Evolutionary conservation across 1,140 invertebrate genomes (phyloP).

Genomic region (Trissolcus basalis): DNA sequence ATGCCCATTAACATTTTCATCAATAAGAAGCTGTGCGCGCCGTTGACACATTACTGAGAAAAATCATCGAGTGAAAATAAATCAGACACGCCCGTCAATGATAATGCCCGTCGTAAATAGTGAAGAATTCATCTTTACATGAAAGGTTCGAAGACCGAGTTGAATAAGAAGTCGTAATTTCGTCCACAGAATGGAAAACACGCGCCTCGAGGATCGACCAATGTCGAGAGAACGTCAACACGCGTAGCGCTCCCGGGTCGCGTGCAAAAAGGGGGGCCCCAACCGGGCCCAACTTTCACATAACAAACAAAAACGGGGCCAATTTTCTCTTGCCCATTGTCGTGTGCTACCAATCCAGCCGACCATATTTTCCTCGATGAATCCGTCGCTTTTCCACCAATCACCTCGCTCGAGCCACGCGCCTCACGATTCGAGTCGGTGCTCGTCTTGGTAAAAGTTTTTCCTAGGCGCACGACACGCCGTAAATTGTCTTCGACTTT

Average conservation of each 20-base stretch:
- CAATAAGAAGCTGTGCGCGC: slow-evolving; percentile 18
- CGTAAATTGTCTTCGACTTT: slow-evolving; percentile 32
- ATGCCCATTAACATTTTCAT: slow-evolving; percentile 41
- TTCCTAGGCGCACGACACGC: slow-evolving; percentile 29
- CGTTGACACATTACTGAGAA: slow-evolving; percentile 5
- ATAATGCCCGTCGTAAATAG: slow-evolving; percentile 47
- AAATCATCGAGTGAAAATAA: slow-evolving; percentile 44
- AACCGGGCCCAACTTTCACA: slow-evolving; percentile 35
- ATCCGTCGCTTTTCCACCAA: slow-evolving; percentile 3
- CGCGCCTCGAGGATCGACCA: slow-evolving; percentile 17
- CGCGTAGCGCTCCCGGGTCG: slow-evolving; percentile 42
- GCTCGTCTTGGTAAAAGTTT: slow-evolving; percentile 23
- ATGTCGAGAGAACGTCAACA: slow-evolving; percentile 39
- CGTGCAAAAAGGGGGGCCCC: slow-evolving; percentile 36
- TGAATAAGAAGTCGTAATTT: slow-evolving; percentile 54
- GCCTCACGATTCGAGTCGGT: slow-evolving; percentile 14
- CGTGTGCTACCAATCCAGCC: slow-evolving; percentile 3
- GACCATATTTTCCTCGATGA: slow-evolving; percentile 14
- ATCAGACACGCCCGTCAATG: slow-evolving; percentile 51
- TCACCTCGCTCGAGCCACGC: slow-evolving; percentile 33
- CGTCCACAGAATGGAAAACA: slow-evolving; percentile 50
- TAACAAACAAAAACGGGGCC: slow-evolving; percentile 37
- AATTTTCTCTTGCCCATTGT: slow-evolving; percentile 6
- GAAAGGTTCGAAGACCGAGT: slow-evolving; percentile 22
- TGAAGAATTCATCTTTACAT: slow-evolving; percentile 18